Conservation (phyloP, 2,113 vertebrate species). For the Rhinolophus sinicus region DNA sequence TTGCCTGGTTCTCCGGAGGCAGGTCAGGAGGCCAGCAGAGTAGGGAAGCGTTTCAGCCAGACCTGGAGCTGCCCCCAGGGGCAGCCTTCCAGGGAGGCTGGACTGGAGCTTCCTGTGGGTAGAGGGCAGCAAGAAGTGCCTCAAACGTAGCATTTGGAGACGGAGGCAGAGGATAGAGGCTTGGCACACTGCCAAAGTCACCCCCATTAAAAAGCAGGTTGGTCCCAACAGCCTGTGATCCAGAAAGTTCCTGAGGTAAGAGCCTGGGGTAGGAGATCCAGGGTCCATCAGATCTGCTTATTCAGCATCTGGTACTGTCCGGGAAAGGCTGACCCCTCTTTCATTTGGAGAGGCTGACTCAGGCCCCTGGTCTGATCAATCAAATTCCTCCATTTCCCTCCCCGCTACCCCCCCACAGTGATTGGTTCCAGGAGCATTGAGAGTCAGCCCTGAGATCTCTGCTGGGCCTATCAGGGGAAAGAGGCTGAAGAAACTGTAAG, state of each 20-base stretch:
- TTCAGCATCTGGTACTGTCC: background rate
- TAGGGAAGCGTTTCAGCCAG: background rate
- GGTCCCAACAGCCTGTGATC: background rate
- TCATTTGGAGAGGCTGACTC: background rate
- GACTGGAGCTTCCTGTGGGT: background rate
- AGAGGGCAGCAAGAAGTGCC: background rate
- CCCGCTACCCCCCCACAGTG: background rate
- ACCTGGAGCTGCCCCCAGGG: background rate
- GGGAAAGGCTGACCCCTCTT: background rate
- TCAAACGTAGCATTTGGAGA: fast-evolving
- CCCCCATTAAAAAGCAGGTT: background rate
- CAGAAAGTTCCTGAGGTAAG: background rate
- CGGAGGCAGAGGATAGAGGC: background rate
- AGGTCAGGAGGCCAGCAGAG: slow-evolving; percentile 24
- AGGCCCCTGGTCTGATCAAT: background rate
- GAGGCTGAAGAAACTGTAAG: background rate
- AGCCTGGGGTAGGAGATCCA: background rate
- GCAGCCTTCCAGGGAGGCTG: background rate
- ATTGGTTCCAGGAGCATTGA: background rate
- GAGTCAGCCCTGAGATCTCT: background rate
- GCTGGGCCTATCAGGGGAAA: background rate
- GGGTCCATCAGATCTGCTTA: background rate
- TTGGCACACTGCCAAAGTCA: background rate
- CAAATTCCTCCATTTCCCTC: background rate
- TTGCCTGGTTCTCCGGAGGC: background rate